These are phyloP conservation scores for Anastrepha obliqua DNA, from an alignment of 1,140 invertebrate genomes.

Conservation along the genomic window DNA sequence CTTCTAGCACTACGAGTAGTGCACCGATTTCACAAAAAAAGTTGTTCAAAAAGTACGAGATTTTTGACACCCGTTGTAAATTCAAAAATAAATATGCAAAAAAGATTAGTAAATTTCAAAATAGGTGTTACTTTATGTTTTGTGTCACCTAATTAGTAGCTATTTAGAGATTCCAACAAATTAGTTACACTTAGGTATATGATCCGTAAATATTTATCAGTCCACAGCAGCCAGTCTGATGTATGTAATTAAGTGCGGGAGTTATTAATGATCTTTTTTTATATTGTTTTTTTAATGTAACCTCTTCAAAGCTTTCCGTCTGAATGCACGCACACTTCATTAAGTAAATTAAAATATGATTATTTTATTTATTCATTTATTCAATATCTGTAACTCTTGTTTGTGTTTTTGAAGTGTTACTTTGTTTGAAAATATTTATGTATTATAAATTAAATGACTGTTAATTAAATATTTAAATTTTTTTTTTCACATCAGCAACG, in stretches of 20 bases:
- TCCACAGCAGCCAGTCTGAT: neutral
- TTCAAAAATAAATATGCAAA: neutral
- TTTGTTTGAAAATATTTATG: neutral
- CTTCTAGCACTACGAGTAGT: no score
- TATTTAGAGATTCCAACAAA: neutral
- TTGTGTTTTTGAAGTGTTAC: neutral
- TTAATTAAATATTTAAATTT: slow-evolving; percentile 16
- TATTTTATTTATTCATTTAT: neutral
- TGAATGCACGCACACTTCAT: neutral
- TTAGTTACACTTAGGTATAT: neutral
- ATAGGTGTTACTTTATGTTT: neutral
- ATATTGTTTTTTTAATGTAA: neutral
- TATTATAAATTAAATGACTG: neutral
- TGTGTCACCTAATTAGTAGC: neutral
- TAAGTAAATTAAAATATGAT: no score
- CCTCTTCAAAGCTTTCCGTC: neutral
- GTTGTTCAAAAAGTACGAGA: no score
- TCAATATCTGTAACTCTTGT: neutral
- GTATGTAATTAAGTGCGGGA: neutral
- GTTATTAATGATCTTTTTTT: neutral
- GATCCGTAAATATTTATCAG: neutral
- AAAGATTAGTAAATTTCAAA: neutral
- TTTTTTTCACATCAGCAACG: neutral
- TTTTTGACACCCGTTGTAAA: neutral
- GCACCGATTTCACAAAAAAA: no score